Conservation (phyloP, 2,888 invertebrate species). For the Gymnosoma rotundatum region DNA sequence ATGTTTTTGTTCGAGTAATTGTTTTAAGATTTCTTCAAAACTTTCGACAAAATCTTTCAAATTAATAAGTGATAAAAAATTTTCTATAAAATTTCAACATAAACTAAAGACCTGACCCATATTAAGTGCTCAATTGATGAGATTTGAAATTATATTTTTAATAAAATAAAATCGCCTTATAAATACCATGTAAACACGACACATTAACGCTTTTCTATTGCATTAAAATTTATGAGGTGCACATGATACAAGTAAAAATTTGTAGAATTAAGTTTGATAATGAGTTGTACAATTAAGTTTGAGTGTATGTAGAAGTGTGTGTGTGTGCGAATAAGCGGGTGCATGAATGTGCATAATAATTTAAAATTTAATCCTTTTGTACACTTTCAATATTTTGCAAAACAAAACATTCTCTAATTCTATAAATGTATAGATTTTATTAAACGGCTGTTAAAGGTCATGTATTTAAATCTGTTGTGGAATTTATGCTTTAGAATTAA, state of each 20-base stretch:
- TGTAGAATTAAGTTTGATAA: too few species aligned
- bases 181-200: background rate
- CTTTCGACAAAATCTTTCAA: too few species aligned
- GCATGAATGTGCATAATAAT: background rate
- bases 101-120: too few species aligned
- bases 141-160: too few species aligned
- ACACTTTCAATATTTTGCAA: background rate
- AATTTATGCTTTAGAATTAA: background rate
- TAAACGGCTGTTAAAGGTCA: conserved; percentile 26
- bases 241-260: background rate
- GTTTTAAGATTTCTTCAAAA: too few species aligned
- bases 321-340: background rate
- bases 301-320: too few species aligned
- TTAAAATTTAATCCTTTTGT: background rate
- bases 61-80: too few species aligned
- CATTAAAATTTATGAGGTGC: background rate
- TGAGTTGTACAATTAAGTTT: too few species aligned
- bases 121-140: too few species aligned
- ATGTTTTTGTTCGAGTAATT: too few species aligned
- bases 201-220: background rate
- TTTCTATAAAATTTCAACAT: too few species aligned
- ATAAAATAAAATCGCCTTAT: too few species aligned
- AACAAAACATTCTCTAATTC: background rate
- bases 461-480: background rate
- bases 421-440: conserved; percentile 1